Evolutionary conservation across 2,113 vertebrate species (phyloP).

Genomic region (Stigmatopora nigra): DNA sequence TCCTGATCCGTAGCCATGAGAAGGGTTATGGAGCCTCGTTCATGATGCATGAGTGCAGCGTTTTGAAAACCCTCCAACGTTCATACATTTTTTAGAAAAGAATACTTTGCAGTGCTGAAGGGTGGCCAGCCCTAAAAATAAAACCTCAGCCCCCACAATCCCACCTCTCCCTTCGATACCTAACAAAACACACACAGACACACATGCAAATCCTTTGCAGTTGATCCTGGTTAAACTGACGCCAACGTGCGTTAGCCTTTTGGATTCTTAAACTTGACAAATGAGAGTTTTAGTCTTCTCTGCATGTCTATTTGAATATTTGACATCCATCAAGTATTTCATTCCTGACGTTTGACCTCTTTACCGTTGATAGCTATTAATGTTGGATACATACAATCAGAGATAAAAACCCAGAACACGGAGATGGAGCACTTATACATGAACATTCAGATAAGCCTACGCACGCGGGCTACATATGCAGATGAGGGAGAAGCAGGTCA

Average conservation of each 20-base stretch:
- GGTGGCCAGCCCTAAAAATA: slow-evolving; percentile 64
- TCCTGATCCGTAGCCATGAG: slow-evolving; percentile 59
- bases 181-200: slow-evolving; percentile 4
- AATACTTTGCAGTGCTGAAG: slow-evolving; percentile 53
- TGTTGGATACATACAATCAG: not conserved
- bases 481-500: slow-evolving; percentile 3
- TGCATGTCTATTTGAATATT: slow-evolving; percentile 22
- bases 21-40: slow-evolving; percentile 55
- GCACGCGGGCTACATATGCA: not conserved
- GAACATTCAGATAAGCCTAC: not conserved
- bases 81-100: slow-evolving; percentile 69
- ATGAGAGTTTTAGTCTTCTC: slow-evolving; percentile 2
- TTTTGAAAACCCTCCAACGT: slow-evolving; percentile 41
- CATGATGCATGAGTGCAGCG: slow-evolving; percentile 57
- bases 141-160: slow-evolving; percentile 14
- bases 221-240: slow-evolving; percentile 50
- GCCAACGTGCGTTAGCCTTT: slow-evolving; percentile 42
- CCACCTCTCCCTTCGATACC: not conserved
- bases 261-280: slow-evolving; percentile 2
- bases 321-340: slow-evolving; percentile 15
- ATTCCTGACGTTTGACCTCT: slow-evolving; percentile 16
- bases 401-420: not conserved
- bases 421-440: not conserved
- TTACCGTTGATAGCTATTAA: not conserved
- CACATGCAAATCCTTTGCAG: slow-evolving; percentile 27